Evolutionary conservation across 1,140 invertebrate genomes (phyloP).

Genomic region (Drosophila biarmipes): DNA sequence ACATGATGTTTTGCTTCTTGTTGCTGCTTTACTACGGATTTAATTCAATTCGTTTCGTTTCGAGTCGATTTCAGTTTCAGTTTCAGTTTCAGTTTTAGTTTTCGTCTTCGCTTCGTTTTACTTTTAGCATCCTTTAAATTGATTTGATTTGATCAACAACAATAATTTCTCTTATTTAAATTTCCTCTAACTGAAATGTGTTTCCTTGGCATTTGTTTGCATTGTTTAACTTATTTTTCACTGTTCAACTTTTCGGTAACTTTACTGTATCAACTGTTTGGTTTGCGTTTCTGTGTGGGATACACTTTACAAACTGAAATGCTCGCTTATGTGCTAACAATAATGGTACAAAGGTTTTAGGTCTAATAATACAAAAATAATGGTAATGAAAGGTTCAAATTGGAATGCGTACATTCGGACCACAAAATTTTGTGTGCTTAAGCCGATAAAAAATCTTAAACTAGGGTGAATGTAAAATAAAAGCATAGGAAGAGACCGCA

Average conservation of each 20-base stretch:
- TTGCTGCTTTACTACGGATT: slow-evolving; percentile 50
- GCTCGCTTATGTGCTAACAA: background rate
- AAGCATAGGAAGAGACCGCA: background rate
- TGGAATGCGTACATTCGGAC: slow-evolving; percentile 28
- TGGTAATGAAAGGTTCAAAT: background rate
- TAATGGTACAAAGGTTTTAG: background rate
- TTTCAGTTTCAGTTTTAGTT: slow-evolving; percentile 21
- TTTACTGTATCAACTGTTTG: slow-evolving; percentile 23
- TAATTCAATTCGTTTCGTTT: slow-evolving; percentile 38
- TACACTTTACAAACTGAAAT: slow-evolving; percentile 29
- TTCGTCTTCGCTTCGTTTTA: slow-evolving; percentile 11
- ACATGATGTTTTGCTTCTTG: slow-evolving; percentile 77
- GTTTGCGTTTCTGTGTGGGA: slow-evolving; percentile 22
- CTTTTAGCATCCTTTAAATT: slow-evolving; percentile 41
- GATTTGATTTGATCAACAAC: slow-evolving; percentile 60
- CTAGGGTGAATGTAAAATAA: background rate
- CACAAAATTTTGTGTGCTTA: slow-evolving; percentile 7
- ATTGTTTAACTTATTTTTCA: slow-evolving; percentile 7
- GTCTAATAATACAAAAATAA: slow-evolving; percentile 6
- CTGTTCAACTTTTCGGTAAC: slow-evolving; percentile 28
- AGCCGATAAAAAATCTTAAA: slow-evolving; percentile 4
- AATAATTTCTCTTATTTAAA: slow-evolving; percentile 51
- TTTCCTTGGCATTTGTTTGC: slow-evolving; percentile 32
- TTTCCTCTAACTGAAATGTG: slow-evolving; percentile 42
- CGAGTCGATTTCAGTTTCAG: slow-evolving; percentile 34